phyloP scores from a whole-genome alignment of 2,113 vertebrate species.

The Nasalis larvatus region DNA sequence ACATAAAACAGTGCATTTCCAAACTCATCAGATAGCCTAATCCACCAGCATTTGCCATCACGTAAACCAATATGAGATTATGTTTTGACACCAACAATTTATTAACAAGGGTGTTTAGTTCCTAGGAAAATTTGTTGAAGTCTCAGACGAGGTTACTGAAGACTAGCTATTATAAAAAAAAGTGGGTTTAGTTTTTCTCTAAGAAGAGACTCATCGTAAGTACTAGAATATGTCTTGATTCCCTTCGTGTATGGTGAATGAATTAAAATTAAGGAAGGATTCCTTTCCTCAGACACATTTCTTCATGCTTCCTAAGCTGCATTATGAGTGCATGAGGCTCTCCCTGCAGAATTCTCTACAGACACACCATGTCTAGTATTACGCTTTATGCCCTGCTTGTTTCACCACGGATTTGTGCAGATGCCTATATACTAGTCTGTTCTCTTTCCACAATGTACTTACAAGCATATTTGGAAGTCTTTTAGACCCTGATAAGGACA shows the following conservation, averaged over 20 bases:
- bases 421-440: background rate
- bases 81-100: constrained; percentile 8
- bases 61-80: background rate
- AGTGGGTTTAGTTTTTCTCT: background rate
- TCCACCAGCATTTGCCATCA: background rate
- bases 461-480: background rate
- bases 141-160: background rate
- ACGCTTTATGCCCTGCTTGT: background rate
- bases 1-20: background rate
- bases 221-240: background rate
- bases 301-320: background rate
- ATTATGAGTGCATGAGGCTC: no score
- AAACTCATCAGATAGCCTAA: background rate
- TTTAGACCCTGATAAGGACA: constrained; percentile 1
- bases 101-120: background rate
- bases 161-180: background rate
- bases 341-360: background rate
- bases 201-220: background rate
- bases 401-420: background rate
- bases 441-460: constrained; percentile 35
- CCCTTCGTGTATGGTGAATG: background rate
- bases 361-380: background rate
- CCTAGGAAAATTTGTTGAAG: constrained; percentile 7
- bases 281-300: background rate
- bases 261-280: constrained; percentile 12